Conservation (phyloP, 2,797 vertebrate species). For the Dromococcyx pavoninus region DNA sequence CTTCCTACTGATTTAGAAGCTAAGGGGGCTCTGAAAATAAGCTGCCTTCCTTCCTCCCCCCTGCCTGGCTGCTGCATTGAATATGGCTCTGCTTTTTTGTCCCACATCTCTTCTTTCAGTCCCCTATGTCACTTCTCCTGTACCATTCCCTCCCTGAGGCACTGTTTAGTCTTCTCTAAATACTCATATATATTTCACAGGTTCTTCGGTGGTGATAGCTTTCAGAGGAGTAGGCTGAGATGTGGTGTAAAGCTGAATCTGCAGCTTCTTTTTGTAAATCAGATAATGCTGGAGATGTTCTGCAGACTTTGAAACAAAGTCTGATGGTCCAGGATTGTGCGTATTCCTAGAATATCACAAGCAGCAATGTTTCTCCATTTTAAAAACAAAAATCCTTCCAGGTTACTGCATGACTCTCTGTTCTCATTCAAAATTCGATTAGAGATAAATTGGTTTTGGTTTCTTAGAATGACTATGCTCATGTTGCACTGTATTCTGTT, state of each 20-base stretch:
- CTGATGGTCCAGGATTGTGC: not conserved
- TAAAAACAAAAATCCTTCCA: not conserved
- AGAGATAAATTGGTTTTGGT: slow-evolving; percentile 21
- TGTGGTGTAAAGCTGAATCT: not conserved
- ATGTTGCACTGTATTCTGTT: not conserved
- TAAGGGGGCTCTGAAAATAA: not conserved
- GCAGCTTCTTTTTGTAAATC: not conserved
- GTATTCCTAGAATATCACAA: not conserved
- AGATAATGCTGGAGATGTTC: not conserved
- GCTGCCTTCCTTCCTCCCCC: not conserved
- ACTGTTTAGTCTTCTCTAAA: not conserved
- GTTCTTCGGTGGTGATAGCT: not conserved
- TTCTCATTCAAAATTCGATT: slow-evolving; percentile 18
- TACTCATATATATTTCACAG: not conserved
- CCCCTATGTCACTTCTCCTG: not conserved
- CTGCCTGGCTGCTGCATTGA: not conserved
- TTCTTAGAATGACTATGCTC: slow-evolving; percentile 27
- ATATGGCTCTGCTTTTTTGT: not conserved
- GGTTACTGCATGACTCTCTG: not conserved
- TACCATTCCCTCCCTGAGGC: not conserved
- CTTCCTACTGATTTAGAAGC: not conserved
- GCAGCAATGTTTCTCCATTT: not conserved
- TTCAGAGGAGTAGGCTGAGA: not conserved
- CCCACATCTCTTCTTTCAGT: not conserved
- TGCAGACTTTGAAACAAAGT: not conserved